Evolutionary conservation across 2,113 vertebrate genomes (phyloP).

Genomic region (Bettongia penicillata): DNA sequence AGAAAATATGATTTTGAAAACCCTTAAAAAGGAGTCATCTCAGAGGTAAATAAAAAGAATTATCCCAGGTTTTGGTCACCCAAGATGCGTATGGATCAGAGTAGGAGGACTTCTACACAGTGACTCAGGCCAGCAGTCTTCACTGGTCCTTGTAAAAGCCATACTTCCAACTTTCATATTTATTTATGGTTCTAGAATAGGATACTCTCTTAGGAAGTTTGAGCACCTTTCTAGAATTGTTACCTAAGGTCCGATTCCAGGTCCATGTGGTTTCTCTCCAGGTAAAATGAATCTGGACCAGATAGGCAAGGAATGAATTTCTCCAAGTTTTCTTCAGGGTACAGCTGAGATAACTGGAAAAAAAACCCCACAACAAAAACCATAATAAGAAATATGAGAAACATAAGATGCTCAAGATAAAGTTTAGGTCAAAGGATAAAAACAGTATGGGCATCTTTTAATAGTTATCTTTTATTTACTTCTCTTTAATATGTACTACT

Average conservation of each 20-base stretch:
- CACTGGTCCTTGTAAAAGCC: not conserved
- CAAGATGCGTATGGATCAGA: not conserved
- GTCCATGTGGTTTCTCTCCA: conserved; percentile 86
- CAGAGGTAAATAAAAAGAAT: not conserved
- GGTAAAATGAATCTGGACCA: conserved; percentile 85
- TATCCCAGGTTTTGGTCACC: not conserved
- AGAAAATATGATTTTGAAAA: not conserved
- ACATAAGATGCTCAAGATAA: not conserved
- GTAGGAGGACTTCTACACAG: not conserved
- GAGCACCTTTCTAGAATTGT: conserved; percentile 7
- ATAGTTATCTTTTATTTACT: not conserved
- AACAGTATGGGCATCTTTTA: not conserved
- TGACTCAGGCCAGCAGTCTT: not conserved
- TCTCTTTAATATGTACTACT: not conserved
- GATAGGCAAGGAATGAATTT: conserved; percentile 87
- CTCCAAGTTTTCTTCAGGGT: conserved; percentile 89
- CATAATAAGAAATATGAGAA: not conserved
- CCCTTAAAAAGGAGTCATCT: not conserved
- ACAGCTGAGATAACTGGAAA: conserved; percentile 86
- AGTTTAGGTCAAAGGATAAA: not conserved
- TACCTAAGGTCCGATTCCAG: conserved; percentile 90
- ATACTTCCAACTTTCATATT: not conserved
- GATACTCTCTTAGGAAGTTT: not conserved
- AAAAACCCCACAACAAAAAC: not conserved
- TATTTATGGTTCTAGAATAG: not conserved